These are phyloP conservation scores for Pseudochirops corinnae DNA, from an alignment of 2,797 vertebrate species.

Conservation along the genomic window DNA sequence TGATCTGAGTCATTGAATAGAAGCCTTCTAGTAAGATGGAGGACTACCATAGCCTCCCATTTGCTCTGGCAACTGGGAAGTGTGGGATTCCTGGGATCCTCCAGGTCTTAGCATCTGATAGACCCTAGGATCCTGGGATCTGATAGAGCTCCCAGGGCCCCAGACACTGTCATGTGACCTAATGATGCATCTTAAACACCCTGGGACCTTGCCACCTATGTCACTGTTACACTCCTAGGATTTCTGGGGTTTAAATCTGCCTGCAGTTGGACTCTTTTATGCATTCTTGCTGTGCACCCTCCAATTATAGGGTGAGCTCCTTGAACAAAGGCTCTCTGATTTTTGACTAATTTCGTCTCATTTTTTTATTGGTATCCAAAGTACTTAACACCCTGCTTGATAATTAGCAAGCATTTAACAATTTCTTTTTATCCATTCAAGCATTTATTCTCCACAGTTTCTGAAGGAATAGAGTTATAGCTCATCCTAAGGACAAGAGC, in stretches of 20 bases:
- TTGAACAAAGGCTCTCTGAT: background rate
- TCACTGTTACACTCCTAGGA: background rate
- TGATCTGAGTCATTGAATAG: background rate
- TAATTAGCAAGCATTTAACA: background rate
- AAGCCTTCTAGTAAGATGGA: background rate
- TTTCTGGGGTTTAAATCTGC: background rate
- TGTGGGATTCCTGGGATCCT: background rate
- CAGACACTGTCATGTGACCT: background rate
- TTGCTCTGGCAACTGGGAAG: background rate
- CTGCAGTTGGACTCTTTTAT: background rate
- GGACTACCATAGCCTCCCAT: background rate
- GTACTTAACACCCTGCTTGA: background rate
- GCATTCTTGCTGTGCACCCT: background rate
- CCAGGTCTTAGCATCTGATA: background rate
- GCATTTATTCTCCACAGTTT: background rate
- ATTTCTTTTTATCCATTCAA: background rate
- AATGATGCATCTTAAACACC: background rate
- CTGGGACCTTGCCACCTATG: background rate
- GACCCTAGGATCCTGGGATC: background rate
- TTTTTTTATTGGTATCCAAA: background rate
- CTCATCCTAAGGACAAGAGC: background rate
- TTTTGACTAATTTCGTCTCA: background rate
- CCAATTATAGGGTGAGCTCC: background rate
- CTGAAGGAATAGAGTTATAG: background rate
- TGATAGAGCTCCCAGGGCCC: background rate